phyloP scores from a whole-genome alignment of 2,113 vertebrate species.

The cat (Felis catus) region F.catus_Fca126_mat1.0 CM031412.1:127452001-127452500 shows the following conservation, averaged over 20 bases:
- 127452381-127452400: neutral
- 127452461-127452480: neutral
- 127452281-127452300: neutral
- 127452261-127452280: neutral
- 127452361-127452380: neutral
- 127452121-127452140: neutral
- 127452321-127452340: neutral
- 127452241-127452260: neutral
- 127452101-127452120: neutral
- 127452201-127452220: neutral
- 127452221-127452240: neutral
- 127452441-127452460: neutral
- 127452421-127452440: neutral
- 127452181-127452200: neutral
- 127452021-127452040: neutral
- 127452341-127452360: neutral
- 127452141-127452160: neutral
- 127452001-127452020: neutral
- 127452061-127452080: neutral
- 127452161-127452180: neutral
- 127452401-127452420: neutral
- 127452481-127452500: neutral
- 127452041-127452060: neutral
- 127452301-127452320: neutral
- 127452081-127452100: neutral